phyloP scores from a whole-genome alignment of 2,888 invertebrate species.

The Branchipolynoe longqiensis region DNA sequence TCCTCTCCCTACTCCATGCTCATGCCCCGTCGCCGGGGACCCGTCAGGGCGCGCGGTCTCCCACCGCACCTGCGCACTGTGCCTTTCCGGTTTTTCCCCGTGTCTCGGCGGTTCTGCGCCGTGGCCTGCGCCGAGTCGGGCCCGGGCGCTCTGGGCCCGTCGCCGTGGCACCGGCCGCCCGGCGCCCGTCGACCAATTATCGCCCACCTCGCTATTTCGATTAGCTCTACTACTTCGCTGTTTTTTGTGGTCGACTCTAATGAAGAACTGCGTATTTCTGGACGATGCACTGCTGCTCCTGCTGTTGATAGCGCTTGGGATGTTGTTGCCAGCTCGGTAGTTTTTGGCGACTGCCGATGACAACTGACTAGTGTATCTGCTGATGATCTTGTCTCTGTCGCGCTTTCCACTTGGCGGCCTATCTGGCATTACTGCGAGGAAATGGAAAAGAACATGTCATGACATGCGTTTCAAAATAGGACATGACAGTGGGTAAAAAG shows the following conservation, averaged over 20 bases:
- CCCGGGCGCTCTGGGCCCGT: slow-evolving; percentile 34
- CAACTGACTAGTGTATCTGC: slow-evolving; percentile 26
- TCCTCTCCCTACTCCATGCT: too few relatives aligned
- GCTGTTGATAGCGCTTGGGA: neutral
- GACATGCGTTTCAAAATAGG: too few relatives aligned
- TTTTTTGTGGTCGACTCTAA: neutral
- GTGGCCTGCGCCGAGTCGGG: too few relatives aligned
- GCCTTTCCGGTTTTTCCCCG: slow-evolving; percentile 6
- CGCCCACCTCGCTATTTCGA: neutral
- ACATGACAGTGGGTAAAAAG: too few relatives aligned
- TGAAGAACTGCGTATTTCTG: neutral
- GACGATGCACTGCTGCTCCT: neutral
- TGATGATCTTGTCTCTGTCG: slow-evolving; percentile 34
- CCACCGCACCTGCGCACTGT: slow-evolving; percentile 37
- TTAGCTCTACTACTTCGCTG: neutral
- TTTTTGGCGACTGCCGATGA: neutral
- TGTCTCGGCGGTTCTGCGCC: too few relatives aligned
- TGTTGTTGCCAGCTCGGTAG: slow-evolving; percentile 5
- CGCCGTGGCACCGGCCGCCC: neutral
- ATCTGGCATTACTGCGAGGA: neutral
- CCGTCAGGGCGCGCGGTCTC: too few relatives aligned
- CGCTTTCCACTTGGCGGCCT: slow-evolving; percentile 43
- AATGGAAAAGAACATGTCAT: neutral
- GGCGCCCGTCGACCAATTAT: neutral
- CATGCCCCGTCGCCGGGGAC: too few relatives aligned